Conservation (phyloP, 1,140 invertebrate species). For the Pantala flavescens region DNA sequence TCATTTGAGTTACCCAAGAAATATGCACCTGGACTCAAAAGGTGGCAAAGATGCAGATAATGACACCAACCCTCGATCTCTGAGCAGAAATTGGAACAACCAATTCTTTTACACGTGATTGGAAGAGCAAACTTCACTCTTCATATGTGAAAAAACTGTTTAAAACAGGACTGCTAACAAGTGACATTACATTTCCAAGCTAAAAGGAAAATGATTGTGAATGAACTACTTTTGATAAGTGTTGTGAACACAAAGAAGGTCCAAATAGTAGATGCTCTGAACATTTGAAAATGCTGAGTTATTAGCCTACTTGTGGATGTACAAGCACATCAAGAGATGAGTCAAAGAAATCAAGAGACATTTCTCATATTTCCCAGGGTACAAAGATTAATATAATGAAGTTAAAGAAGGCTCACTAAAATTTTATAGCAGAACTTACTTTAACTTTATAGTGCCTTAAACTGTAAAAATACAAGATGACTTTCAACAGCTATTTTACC, state of each 20-base stretch:
- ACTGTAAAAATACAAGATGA: no score
- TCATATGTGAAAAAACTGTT: background rate
- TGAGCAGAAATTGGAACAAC: background rate
- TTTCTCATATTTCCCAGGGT: no score
- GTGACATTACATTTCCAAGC: background rate
- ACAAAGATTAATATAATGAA: no score
- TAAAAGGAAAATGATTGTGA: background rate
- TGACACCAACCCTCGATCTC: background rate
- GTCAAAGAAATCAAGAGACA: no score
- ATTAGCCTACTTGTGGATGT: no score
- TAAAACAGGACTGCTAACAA: background rate
- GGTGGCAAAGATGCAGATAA: background rate
- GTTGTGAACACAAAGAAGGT: constrained; percentile 1
- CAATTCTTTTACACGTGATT: background rate
- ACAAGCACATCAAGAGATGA: no score
- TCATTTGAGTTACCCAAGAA: background rate
- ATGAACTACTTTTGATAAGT: background rate
- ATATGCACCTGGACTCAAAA: background rate
- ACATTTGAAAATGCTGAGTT: background rate
- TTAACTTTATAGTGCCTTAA: no score
- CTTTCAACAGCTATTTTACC: no score
- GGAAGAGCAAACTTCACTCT: background rate
- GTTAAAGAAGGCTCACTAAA: no score
- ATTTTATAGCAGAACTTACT: no score
- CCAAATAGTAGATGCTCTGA: background rate